A percentile compares a stretch with the other conserved stretches of the same genome.
These are phyloP conservation scores for Parambassis ranga DNA, from an alignment of 2,797 vertebrate genomes.

Conservation along the genomic window DNA sequence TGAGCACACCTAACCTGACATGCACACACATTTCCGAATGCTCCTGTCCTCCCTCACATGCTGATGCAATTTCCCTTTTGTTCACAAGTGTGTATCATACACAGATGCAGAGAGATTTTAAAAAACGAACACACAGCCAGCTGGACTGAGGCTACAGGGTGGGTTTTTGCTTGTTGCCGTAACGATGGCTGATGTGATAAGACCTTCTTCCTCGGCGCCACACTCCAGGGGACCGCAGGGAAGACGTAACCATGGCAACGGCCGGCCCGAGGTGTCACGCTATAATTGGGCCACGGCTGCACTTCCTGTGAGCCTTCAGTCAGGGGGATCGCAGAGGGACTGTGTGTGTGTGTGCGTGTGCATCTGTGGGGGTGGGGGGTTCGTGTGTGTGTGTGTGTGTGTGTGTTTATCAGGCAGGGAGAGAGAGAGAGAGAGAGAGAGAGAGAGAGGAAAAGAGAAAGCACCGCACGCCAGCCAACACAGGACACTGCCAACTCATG, in stretches of 20 bases:
- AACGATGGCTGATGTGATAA: slow-evolving; percentile 90
- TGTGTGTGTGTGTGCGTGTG: slow-evolving; percentile 39
- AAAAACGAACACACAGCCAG: slow-evolving; percentile 56
- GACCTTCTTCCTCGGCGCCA: slow-evolving; percentile 84
- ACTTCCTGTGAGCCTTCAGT: slow-evolving; percentile 84
- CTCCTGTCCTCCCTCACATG: slow-evolving; percentile 5
- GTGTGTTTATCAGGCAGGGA: slow-evolving; percentile 72
- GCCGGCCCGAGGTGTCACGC: slow-evolving; percentile 86
- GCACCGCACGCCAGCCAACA: slow-evolving; percentile 76
- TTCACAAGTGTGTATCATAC: slow-evolving; percentile 44
- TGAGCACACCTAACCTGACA: slow-evolving; percentile 62
- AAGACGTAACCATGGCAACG: slow-evolving; percentile 92
- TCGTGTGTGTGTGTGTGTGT: slow-evolving; percentile 31
- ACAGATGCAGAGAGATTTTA: slow-evolving; percentile 41
- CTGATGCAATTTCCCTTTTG: slow-evolving; percentile 44
- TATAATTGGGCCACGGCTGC: slow-evolving; percentile 88
- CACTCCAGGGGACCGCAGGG: slow-evolving; percentile 88
- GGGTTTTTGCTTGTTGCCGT: slow-evolving; percentile 80
- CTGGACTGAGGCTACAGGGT: slow-evolving; percentile 67
- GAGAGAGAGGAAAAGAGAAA: slow-evolving; percentile 58
- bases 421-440: slow-evolving; percentile 59
- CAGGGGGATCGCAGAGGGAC: slow-evolving; percentile 78
- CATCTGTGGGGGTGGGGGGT: slow-evolving; percentile 30
- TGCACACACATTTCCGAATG: slow-evolving; percentile 43
- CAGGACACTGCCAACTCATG: slow-evolving; percentile 79